Evolutionary conservation across 1,140 invertebrate species (phyloP), one percentile per base, ranked within the genome.

Genomic region (Danaus melanippus): DNA sequence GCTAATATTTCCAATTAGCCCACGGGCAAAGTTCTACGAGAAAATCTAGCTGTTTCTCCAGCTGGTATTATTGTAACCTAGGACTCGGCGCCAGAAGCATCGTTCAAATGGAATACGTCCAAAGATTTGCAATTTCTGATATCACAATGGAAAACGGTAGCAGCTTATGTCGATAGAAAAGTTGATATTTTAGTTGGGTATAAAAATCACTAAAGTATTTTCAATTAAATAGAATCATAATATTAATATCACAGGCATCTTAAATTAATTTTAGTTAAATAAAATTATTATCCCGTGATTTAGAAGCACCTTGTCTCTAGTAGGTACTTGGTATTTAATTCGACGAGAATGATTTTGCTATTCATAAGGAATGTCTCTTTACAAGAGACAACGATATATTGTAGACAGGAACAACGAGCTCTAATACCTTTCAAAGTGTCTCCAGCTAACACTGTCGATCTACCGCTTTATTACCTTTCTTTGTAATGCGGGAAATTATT

Each of bases 401-500:
- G 45, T 46, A 46, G 17, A 12, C 12, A 46, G 17, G 10, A 10
- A 48, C 39, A 50, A 42, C 49, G 12, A 42, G 12, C 41, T 42
- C 17, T 42, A 50, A 32, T 32, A 32, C 21, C 21, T 32, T 32
- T 32, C 21, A 32, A 32, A 32, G 21, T 43, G 46, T 46, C 32
- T 43, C 48, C 48, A 47, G n/a, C 42, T 39, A 12, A 61, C 45
- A 54, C 50, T 58, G 52, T 55, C 42, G 45, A 46, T 59, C 12
- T 46, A 53, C 10, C 17, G 52, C 39, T 50, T 40, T 47, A 48
- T 42, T 43, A 10, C 43, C 32, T 54, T 51, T 54, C 58, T 52
- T 50, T 60, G 15, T 46, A 39, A 54, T 17, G 42, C 49, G 54
- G 17, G 50, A 55, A 63, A 65, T 73, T 64, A 62, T 66, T 61